Evolutionary conservation across 2,113 vertebrate genomes (phyloP), one percentile per base, ranked within the genome.

Genomic region (Calyptommatus sinebrachiatus): DNA sequence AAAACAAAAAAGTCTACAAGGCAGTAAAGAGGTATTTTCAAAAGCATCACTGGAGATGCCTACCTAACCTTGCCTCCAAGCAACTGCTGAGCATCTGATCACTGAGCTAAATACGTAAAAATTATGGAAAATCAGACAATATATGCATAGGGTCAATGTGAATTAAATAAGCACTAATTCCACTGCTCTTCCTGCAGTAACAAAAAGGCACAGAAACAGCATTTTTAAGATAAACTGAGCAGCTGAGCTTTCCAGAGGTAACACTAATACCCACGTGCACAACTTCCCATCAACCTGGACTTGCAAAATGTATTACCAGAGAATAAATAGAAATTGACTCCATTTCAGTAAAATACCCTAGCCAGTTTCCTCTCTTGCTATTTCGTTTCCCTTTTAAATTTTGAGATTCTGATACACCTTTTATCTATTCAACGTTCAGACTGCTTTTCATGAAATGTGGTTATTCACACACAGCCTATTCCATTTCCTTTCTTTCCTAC

Each of bases 41-140:
- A 8, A 4, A 26, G 18, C 62, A 86, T 85, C 73, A 67, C 4
- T 14, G 63, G 70, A 67, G 63, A 66, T 45, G 20, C 3, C 0
- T 4, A 79, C 48, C 81, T 50, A 79, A 86, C 75, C 73, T 73
- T 8, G 1, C 62, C 26, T 22, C 81, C 77, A 83, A 57, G 1
- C n/a, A 3, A 63, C 28, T 76, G 62, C 2, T 29, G 73, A 77
- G 11, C 2, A 20, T 29, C 31, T 26, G 7, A 10, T 31, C 8
- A 26, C 29, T 50, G 16, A n/a, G 16, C 8, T 16, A 16, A 46
- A 28, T 28, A 18, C 10, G 65, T 76, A 57, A 28, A 20, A 65
- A 60, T 31, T n/a, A 16, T 21, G 77, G 29, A 1, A 57, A 60
- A 35, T 35, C 2, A 24, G 3, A 77, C 24, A 16, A 35, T 26